These are phyloP conservation scores for Leptinotarsa juncta DNA, from an alignment of 2,888 invertebrate genomes.

Conservation along the genomic window DNA sequence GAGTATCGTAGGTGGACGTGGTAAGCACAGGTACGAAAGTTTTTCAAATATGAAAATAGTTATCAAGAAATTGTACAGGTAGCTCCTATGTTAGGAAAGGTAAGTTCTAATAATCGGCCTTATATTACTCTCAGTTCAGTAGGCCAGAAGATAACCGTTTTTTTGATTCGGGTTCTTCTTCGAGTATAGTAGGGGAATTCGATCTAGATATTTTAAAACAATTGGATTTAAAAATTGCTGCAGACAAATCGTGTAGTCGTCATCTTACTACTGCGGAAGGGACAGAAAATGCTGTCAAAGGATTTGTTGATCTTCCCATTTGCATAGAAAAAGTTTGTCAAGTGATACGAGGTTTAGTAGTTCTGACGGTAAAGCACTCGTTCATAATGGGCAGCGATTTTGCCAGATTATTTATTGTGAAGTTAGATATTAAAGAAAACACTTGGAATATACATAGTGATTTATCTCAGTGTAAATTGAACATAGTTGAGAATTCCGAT, in stretches of 20 bases:
- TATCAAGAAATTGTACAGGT: neutral
- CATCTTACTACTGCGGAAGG: neutral
- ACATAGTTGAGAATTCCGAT: neutral
- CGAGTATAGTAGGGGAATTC: neutral
- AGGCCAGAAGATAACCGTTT: no score
- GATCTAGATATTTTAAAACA: neutral
- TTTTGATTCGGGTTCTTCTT: neutral
- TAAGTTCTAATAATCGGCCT: no score
- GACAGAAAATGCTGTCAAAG: neutral
- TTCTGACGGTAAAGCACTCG: neutral
- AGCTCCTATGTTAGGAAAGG: no score
- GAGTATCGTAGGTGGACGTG: neutral
- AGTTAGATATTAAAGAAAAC: neutral
- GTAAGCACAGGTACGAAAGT: neutral
- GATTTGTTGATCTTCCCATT: slow-evolving; percentile 4
- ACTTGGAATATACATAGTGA: neutral
- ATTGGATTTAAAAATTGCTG: neutral
- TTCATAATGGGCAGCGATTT: slow-evolving; percentile 7
- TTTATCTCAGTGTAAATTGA: neutral
- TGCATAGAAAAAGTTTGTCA: neutral
- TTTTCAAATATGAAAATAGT: neutral
- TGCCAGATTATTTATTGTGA: neutral
- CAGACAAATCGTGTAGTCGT: neutral
- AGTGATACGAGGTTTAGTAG: neutral
- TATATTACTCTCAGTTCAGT: no score